Conservation (phyloP, 1,140 invertebrate genomes). For the Drosophila bipectinata region DNA sequence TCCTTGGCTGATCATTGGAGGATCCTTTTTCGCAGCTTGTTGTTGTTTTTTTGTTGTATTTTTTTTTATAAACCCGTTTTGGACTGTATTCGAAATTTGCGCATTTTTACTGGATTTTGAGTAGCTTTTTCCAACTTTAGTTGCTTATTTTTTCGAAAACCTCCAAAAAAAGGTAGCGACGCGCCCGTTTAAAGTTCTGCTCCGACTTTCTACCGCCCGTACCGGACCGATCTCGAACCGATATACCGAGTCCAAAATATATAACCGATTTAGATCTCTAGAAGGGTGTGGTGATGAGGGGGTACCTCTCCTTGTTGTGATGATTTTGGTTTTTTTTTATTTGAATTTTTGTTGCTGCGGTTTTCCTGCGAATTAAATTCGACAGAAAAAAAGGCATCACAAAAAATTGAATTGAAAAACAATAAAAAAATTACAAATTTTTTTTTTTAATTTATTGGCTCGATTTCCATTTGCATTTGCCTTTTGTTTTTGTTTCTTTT, state of each 20-base stretch:
- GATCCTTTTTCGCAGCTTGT: conserved; percentile 33
- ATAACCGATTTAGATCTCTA: conserved; percentile 4
- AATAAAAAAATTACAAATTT: conserved; percentile 70
- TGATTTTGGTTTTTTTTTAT: neutral
- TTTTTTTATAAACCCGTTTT: conserved; percentile 49
- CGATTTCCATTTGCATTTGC: conserved; percentile 51
- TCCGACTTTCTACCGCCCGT: neutral
- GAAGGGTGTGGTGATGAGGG: neutral
- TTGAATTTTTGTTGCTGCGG: conserved; percentile 24
- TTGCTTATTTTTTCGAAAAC: conserved; percentile 38
- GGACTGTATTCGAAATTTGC: conserved; percentile 67
- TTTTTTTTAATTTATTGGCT: conserved; percentile 50
- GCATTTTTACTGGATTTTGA: conserved; percentile 43
- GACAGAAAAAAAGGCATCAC: conserved; percentile 62
- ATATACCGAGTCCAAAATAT: conserved; percentile 43
- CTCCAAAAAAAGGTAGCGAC: conserved; percentile 40
- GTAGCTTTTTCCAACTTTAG: neutral
- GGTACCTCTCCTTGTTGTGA: neutral
- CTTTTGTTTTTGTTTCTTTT: conserved; percentile 66
- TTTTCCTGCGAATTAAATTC: conserved; percentile 64
- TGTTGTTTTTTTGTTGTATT: conserved; percentile 16
- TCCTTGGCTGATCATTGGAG: conserved; percentile 20
- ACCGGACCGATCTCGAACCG: conserved; percentile 13
- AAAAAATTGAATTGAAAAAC: conserved; percentile 59
- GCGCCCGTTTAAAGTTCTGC: conserved; percentile 49